Base-by-base conservation (phyloP, 1,140 invertebrate genomes). In the Chrysoperla carnea region DNA sequence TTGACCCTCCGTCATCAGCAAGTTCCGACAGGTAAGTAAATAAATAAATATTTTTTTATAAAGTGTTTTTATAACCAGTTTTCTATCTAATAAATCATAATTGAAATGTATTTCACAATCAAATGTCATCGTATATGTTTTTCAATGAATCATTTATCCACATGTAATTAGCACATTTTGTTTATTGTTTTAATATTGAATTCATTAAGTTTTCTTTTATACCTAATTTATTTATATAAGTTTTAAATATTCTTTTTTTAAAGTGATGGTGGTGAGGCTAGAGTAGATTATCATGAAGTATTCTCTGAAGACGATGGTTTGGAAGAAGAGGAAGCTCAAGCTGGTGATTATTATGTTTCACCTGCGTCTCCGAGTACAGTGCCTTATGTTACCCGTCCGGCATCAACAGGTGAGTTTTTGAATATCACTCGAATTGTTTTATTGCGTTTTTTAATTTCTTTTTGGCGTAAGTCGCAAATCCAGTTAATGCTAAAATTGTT, bases 1-100 rank as follows among this genome's bases (percentile, higher is more conserved):
- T 76, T 50, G 80, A 85, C 64, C 80, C 80, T 50, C 78, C 80
- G 39, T 84, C 81, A 53, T 84, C 81, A 40, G 82, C 81, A 43
- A 86, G 81, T 63, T 85, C 81, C 28, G 81, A 84, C 61, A 84
- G 81, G 80, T 84, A 74, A 59, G 42, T 51, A 48, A 33, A 29
- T 28, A 40, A 47, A 41, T 47, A 37, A 36, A 43, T 36, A 6
- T 14, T 40, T 46, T 29, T 28, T 27, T 11, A n/a, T 31, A 38
- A n/a, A 37, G 8, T 12, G 33, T 13, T 42, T 49, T 47, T 40
- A 44, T 23, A 23, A 23, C 17, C 17, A 23, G 17, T 23, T 23
- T 23, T 23, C 5, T 23, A 23, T 23, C 17, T 23, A 40, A 39
- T 43, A 7, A 36, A 40, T n/a, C 28, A 41, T 17, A 29, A 31